phyloP scores from a whole-genome alignment of 2,797 vertebrate species.

The Parauchenoglanis ngamensis region DNA sequence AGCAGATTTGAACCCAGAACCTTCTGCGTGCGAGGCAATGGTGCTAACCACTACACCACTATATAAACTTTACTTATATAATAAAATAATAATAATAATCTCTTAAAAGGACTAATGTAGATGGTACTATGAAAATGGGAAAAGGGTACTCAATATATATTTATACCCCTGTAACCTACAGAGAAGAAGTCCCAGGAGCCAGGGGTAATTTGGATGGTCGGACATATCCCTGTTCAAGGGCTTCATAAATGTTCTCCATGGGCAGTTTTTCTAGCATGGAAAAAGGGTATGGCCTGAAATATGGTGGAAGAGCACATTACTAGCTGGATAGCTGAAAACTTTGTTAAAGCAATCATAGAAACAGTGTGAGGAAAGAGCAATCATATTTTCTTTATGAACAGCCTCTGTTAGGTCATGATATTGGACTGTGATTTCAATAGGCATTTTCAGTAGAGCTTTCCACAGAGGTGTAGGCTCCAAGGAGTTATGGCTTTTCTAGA shows the following conservation, averaged over 20 bases:
- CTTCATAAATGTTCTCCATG: not conserved
- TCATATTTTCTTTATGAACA: not conserved
- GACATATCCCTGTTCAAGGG: not conserved
- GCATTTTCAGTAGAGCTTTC: not conserved
- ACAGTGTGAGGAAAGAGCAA: not conserved
- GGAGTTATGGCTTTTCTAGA: not conserved
- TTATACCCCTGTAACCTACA: not conserved
- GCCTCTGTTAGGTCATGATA: not conserved
- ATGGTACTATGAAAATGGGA: not conserved
- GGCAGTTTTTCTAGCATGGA: not conserved
- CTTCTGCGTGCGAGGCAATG: too few species aligned
- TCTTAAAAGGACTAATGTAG: not conserved
- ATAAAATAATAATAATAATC: not conserved
- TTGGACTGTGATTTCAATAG: not conserved
- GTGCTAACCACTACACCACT: not conserved
- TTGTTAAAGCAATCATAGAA: not conserved
- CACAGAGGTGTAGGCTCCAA: not conserved
- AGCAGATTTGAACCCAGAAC: too few species aligned
- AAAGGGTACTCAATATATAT: not conserved
- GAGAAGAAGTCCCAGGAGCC: not conserved
- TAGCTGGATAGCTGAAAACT: not conserved
- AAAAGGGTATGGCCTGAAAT: not conserved
- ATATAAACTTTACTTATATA: not conserved
- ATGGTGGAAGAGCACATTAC: not conserved
- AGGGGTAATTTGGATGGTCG: not conserved